Evolutionary conservation across 2,888 invertebrate species (phyloP).

Genomic region (Caenorhabditis parvicauda): DNA sequence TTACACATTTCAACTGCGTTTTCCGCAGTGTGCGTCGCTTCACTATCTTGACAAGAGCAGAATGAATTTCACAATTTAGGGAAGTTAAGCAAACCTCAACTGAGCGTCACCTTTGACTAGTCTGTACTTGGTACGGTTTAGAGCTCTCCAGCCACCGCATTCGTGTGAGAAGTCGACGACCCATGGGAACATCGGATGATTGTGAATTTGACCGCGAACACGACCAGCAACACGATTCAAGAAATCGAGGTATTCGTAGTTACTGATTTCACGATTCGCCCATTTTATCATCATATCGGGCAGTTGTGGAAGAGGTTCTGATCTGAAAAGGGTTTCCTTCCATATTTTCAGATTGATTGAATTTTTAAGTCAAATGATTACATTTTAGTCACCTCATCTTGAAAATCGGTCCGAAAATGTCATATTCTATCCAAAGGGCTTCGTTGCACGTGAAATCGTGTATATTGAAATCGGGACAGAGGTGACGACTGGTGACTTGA

Average conservation of each 20-base stretch:
- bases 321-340: not conserved
- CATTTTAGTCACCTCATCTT: not conserved
- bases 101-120: slow-evolving; percentile 93
- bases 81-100: slow-evolving; percentile 72
- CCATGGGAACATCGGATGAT: slow-evolving; percentile 95
- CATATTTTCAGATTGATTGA: too few species aligned
- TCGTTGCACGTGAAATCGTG: slow-evolving; percentile 12
- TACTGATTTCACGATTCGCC: slow-evolving; percentile 82
- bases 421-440: slow-evolving; percentile 16
- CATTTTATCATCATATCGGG: slow-evolving; percentile 68
- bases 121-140: slow-evolving; percentile 89
- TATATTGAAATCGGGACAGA: slow-evolving; percentile 10
- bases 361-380: too few species aligned
- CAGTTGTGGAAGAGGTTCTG: slow-evolving; percentile 9
- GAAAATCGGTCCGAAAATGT: slow-evolving; percentile 13
- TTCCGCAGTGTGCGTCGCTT: too few species aligned
- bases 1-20: too few species aligned
- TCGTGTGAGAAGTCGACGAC: slow-evolving; percentile 82
- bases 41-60: too few species aligned
- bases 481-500: slow-evolving; percentile 12
- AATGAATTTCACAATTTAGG: too few species aligned
- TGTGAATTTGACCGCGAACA: slow-evolving; percentile 70
- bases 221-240: slow-evolving; percentile 71
- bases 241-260: slow-evolving; percentile 86
- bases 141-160: slow-evolving; percentile 80